A percentile compares a stretch with the other conserved stretches of the same genome.
These are phyloP conservation scores for Dryocosmus kuriphilus DNA, from an alignment of 2,888 invertebrate genomes.

Conservation along the genomic window DNA sequence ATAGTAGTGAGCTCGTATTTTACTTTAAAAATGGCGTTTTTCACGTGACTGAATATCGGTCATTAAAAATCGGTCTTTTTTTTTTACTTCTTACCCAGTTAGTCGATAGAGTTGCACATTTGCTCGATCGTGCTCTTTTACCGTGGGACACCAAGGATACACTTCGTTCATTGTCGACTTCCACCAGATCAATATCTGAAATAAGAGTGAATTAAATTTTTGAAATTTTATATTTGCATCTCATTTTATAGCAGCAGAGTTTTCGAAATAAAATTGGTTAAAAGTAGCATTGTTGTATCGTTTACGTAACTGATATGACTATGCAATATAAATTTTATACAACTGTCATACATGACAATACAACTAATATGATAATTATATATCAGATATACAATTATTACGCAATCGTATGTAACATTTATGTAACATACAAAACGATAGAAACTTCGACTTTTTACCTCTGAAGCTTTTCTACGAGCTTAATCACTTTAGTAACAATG, in stretches of 20 bases:
- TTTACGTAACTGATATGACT: no score
- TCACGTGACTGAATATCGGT: neutral
- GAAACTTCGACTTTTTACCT: neutral
- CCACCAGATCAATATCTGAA: conserved; percentile 87
- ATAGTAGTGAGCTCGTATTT: neutral
- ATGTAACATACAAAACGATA: no score
- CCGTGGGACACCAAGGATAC: conserved; percentile 94
- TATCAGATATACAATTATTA: no score
- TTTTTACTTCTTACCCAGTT: conserved; percentile 80
- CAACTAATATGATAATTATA: no score
- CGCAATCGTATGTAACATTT: no score
- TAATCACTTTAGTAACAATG: neutral
- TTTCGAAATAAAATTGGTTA: neutral
- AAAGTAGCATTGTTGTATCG: neutral
- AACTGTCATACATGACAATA: no score
- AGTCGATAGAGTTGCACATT: conserved; percentile 91
- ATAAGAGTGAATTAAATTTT: neutral
- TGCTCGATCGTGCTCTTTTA: conserved; percentile 90
- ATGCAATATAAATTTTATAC: no score
- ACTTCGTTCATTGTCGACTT: conserved; percentile 90
- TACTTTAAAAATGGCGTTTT: conserved; percentile 13
- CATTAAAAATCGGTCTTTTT: neutral
- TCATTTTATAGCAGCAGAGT: neutral
- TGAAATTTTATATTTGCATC: neutral
- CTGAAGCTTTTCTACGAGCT: neutral